Percentiles rank a stretch among this genome's conserved stretches.
Conservation (phyloP, 1,140 invertebrate genomes). For the Nomia melanderi region DNA sequence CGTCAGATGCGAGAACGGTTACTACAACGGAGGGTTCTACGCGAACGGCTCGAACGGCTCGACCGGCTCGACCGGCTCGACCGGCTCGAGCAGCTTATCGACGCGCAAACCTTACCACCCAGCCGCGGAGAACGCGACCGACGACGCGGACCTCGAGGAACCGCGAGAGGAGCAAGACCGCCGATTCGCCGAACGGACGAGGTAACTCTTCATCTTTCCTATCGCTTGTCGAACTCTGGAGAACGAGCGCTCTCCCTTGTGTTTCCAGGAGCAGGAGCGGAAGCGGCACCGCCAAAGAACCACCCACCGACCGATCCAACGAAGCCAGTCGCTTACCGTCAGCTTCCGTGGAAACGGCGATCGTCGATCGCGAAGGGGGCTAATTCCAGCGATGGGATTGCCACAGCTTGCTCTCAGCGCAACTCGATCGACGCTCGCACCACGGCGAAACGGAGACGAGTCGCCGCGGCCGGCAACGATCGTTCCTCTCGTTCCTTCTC, state of each 20-base stretch:
- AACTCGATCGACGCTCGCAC: too few species aligned
- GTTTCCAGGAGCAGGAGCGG: constrained; percentile 2
- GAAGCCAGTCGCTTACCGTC: not conserved
- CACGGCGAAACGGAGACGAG: too few species aligned
- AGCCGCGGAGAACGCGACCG: constrained; percentile 50
- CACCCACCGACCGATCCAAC: not conserved
- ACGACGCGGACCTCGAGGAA: constrained; percentile 45
- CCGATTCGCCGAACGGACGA: constrained; percentile 52
- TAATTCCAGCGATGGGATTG: too few species aligned
- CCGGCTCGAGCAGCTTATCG: too few species aligned
- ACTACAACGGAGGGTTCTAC: constrained; percentile 60
- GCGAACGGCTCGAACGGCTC: constrained; percentile 54
- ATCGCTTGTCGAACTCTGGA: too few species aligned
- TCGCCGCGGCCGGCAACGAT: not conserved
- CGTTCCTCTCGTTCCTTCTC: not conserved
- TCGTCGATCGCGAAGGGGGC: too few species aligned
- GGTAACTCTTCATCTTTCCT: not conserved
- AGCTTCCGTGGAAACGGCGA: too few species aligned
- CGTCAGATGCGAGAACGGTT: constrained; percentile 70
- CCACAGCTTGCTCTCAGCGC: too few species aligned
- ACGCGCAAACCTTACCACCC: constrained; percentile 51
- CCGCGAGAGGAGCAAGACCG: constrained; percentile 48
- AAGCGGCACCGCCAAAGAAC: not conserved
- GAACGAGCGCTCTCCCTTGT: not conserved
- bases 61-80: too few species aligned